These are phyloP conservation scores for Cinara cedri DNA, from an alignment of 2,888 invertebrate species.

Conservation along the genomic window DNA sequence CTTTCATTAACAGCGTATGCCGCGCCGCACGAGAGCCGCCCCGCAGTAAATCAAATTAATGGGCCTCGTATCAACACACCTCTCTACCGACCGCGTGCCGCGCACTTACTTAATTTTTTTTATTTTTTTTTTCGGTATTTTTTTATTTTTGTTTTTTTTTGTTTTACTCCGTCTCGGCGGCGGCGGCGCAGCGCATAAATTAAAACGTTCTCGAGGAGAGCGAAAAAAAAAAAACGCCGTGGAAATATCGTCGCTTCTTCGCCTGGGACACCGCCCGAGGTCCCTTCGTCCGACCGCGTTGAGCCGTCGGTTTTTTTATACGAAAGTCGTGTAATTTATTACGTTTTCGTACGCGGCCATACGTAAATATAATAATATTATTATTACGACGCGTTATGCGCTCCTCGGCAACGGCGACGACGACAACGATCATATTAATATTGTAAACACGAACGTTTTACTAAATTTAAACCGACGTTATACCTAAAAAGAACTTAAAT, in stretches of 20 bases:
- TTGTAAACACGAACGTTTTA: too few species aligned
- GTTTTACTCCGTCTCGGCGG: background rate
- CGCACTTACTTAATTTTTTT: background rate
- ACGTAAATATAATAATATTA: background rate
- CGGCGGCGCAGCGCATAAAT: slow-evolving; percentile 23
- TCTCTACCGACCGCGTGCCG: slow-evolving; percentile 28
- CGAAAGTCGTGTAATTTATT: slow-evolving; percentile 40
- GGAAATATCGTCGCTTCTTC: background rate
- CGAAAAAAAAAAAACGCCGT: background rate
- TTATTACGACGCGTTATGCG: background rate
- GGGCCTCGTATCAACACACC: slow-evolving; percentile 51
- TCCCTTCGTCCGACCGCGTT: background rate
- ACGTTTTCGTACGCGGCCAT: background rate
- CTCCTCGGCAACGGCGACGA: too few species aligned
- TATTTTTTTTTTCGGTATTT: too few species aligned
- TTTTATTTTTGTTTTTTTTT: background rate
- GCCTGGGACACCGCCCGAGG: background rate
- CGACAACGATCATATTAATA: too few species aligned
- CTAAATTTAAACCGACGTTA: too few species aligned
- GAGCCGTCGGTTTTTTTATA: background rate
- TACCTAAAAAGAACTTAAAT: too few species aligned
- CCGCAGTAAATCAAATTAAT: slow-evolving; percentile 55
- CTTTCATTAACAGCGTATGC: slow-evolving; percentile 46
- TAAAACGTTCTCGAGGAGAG: slow-evolving; percentile 42
- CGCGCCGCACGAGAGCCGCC: slow-evolving; percentile 12